Conservation (phyloP, 2,797 vertebrate species). For the Kryptolebias ocellatus region DNA sequence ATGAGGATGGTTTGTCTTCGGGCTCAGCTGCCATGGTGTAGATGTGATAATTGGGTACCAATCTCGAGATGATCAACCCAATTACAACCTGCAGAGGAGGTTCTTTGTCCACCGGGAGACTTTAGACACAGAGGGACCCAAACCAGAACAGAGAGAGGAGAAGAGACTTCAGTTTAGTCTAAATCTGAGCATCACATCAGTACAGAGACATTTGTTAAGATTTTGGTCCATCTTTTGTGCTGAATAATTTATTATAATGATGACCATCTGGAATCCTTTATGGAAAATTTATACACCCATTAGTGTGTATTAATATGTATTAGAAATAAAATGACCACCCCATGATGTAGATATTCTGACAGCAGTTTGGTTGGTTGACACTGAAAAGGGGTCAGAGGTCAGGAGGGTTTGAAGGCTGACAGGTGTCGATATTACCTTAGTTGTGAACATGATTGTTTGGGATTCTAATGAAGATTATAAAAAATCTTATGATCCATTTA, state of each 20-base stretch:
- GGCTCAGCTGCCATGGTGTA: conserved; percentile 40
- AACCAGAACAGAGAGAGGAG: conserved; percentile 1
- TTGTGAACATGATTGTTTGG: conserved; percentile 6
- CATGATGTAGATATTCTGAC: conserved; percentile 39
- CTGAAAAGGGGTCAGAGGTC: conserved; percentile 37
- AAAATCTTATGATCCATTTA: not conserved
- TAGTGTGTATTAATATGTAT: conserved; percentile 66
- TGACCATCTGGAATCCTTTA: conserved; percentile 64
- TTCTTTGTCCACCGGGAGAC: conserved; percentile 68
- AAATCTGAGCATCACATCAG: conserved; percentile 11
- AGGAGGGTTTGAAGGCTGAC: not conserved
- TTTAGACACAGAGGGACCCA: not conserved
- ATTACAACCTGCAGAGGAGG: conserved; percentile 52
- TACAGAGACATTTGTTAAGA: conserved; percentile 15
- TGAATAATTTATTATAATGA: conserved; percentile 73
- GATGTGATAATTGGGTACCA: conserved; percentile 64
- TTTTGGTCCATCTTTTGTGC: conserved; percentile 31
- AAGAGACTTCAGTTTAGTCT: conserved; percentile 12
- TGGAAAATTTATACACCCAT: conserved; percentile 62
- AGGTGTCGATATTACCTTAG: not conserved
- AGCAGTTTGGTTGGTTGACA: conserved; percentile 20
- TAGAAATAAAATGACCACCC: conserved; percentile 46
- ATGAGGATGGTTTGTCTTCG: conserved; percentile 17
- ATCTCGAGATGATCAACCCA: conserved; percentile 70
- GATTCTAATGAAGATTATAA: conserved; percentile 2